Percentiles rank a stretch among this genome's conserved stretches.
Evolutionary conservation across 2,113 vertebrate genomes (phyloP).

Genomic region (Rattus norvegicus): DNA sequence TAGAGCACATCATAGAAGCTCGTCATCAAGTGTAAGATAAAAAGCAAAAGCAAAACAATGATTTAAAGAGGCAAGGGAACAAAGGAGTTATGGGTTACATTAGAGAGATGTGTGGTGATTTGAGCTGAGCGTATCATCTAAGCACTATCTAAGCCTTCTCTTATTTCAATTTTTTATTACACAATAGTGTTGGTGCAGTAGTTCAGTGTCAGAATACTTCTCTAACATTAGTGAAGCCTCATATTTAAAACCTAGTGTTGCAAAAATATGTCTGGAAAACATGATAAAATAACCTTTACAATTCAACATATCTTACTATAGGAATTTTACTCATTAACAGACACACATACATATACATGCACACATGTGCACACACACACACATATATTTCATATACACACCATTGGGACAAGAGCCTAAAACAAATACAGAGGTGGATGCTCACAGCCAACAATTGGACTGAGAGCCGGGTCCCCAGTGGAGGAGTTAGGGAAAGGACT

Average conservation of each 20-base stretch:
- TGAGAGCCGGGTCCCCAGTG: too few relatives aligned
- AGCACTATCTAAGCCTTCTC: not conserved
- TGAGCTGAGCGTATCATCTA: not conserved
- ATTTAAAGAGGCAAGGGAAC: not conserved
- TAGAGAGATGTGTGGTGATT: not conserved
- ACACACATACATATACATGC: not conserved
- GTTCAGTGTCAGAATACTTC: not conserved
- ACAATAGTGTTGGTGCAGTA: not conserved
- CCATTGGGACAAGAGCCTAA: not conserved
- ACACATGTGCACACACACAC: not conserved
- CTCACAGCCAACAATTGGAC: too few relatives aligned
- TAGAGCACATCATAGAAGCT: conserved; percentile 1
- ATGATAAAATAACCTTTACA: not conserved
- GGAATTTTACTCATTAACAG: not conserved
- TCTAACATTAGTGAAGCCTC: not conserved
- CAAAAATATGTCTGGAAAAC: not conserved
- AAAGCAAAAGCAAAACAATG: conserved; percentile 6
- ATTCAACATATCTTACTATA: not conserved
- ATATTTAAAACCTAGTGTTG: not conserved
- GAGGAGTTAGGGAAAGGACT: too few relatives aligned
- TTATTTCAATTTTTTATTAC: not conserved
- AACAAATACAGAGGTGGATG: too few relatives aligned
- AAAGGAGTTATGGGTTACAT: not conserved
- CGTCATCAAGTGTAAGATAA: not conserved
- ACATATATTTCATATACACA: not conserved